phyloP scores from a whole-genome alignment of 2,797 vertebrate species.

The Thamnophis elegans region DNA sequence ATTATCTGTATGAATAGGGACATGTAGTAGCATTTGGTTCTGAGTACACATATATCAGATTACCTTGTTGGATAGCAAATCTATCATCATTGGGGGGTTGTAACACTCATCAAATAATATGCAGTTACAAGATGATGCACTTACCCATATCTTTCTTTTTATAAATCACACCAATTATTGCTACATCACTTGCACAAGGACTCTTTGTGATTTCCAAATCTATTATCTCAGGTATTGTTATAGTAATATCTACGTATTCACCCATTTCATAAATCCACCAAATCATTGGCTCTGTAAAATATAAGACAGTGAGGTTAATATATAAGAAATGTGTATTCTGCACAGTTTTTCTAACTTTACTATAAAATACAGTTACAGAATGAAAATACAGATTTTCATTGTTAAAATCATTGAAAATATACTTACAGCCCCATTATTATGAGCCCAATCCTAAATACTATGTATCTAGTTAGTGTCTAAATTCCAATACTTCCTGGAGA shows the following conservation, averaged over 20 bases:
- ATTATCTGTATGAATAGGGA: neutral
- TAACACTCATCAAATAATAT: neutral
- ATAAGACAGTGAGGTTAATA: conserved; percentile 15
- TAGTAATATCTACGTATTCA: fast-evolving
- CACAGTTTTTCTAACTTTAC: neutral
- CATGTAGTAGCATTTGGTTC: neutral
- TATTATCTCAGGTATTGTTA: neutral
- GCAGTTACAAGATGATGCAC: neutral
- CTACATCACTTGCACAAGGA: conserved; percentile 63
- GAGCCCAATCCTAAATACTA: neutral
- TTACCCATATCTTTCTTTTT: neutral
- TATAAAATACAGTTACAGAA: neutral
- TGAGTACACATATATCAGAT: neutral
- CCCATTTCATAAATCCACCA: conserved; percentile 44
- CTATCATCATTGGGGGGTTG: neutral
- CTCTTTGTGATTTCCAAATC: conserved; percentile 40
- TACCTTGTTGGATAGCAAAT: neutral
- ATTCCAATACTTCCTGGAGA: neutral
- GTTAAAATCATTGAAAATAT: neutral
- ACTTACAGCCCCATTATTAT: neutral
- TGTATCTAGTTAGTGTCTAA: neutral
- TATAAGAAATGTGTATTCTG: conserved; percentile 5
- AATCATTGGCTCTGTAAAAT: conserved; percentile 66
- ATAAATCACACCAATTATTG: conserved; percentile 33
- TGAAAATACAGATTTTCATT: neutral